phyloP scores from a whole-genome alignment of 2,888 invertebrate genomes.

The Chalcis sispes region DNA sequence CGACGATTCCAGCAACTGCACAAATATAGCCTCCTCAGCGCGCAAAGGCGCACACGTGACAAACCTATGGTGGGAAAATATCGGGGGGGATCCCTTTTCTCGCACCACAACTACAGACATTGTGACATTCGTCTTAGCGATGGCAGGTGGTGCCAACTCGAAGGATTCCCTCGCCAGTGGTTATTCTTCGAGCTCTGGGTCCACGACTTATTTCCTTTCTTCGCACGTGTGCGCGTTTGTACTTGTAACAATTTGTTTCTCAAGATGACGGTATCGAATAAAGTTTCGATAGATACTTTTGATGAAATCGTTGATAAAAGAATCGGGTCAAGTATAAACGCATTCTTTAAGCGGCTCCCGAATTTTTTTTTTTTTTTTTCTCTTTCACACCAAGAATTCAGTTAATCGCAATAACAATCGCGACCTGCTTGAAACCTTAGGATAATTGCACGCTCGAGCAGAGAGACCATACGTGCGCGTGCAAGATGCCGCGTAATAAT shows the following conservation, averaged over 20 bases:
- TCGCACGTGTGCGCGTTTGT: neutral
- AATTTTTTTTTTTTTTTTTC: too few relatives aligned
- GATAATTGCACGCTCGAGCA: slow-evolving; percentile 23
- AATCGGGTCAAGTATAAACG: slow-evolving; percentile 22
- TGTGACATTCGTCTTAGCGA: slow-evolving; percentile 26
- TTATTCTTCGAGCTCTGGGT: too few relatives aligned
- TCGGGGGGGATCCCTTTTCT: slow-evolving; percentile 20
- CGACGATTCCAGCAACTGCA: slow-evolving; percentile 15
- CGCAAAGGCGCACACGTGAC: slow-evolving; percentile 10
- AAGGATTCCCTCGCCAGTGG: slow-evolving; percentile 8
- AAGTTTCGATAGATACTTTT: neutral
- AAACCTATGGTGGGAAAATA: slow-evolving; percentile 43
- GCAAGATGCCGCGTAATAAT: neutral
- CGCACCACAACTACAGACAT: slow-evolving; percentile 5
- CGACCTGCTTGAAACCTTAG: neutral
- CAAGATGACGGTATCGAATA: neutral
- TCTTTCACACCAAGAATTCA: neutral
- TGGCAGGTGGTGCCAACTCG: slow-evolving; percentile 34
- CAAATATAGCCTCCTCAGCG: neutral
- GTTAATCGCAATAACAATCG: slow-evolving; percentile 25
- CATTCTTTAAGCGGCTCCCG: neutral
- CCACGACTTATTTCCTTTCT: neutral
- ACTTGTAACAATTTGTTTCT: neutral
- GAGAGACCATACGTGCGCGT: too few relatives aligned
- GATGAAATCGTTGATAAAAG: neutral